These are phyloP conservation scores for Exocentrus adspersus DNA, from an alignment of 2,888 invertebrate genomes.

Conservation along the genomic window DNA sequence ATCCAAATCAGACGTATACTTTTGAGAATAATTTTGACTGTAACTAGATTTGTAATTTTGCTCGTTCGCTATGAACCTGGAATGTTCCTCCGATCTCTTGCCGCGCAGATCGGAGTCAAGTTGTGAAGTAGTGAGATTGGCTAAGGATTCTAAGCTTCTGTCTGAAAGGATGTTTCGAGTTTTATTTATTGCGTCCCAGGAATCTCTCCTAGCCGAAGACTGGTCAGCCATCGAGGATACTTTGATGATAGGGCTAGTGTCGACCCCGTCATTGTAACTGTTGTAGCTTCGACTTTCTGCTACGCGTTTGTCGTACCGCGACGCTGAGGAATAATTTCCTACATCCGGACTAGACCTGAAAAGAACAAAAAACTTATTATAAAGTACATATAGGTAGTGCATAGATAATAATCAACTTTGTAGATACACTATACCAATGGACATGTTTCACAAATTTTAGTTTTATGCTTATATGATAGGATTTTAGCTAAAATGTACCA, in stretches of 20 bases:
- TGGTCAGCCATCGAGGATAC: slow-evolving; percentile 69
- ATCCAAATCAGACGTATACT: slow-evolving; percentile 50
- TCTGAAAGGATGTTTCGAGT: slow-evolving; percentile 79
- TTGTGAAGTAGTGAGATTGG: slow-evolving; percentile 73
- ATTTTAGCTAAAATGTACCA: too few species aligned
- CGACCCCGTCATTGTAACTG: slow-evolving; percentile 59
- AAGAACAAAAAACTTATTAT: not conserved
- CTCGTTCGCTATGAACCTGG: slow-evolving; percentile 48
- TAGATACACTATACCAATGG: too few species aligned
- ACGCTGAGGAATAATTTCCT: slow-evolving; percentile 47
- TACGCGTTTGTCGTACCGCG: slow-evolving; percentile 54
- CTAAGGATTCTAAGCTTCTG: slow-evolving; percentile 76
- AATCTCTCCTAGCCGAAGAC: slow-evolving; percentile 71
- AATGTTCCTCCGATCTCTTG: slow-evolving; percentile 56
- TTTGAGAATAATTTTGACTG: slow-evolving; percentile 53
- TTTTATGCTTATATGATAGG: too few species aligned
- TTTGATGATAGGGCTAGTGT: slow-evolving; percentile 69
- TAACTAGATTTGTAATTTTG: slow-evolving; percentile 47
- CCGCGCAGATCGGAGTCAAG: slow-evolving; percentile 62
- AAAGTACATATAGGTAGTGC: too few species aligned
- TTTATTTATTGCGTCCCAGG: slow-evolving; percentile 86
- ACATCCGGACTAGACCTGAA: slow-evolving; percentile 53
- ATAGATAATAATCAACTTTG: too few species aligned
- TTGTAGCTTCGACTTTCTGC: slow-evolving; percentile 53
- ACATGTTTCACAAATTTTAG: too few species aligned